Percentiles rank a stretch among this genome's conserved stretches.
These are phyloP conservation scores for Gobiocypris rarus DNA, from an alignment of 2,113 vertebrate species.

Conservation along the genomic window DNA sequence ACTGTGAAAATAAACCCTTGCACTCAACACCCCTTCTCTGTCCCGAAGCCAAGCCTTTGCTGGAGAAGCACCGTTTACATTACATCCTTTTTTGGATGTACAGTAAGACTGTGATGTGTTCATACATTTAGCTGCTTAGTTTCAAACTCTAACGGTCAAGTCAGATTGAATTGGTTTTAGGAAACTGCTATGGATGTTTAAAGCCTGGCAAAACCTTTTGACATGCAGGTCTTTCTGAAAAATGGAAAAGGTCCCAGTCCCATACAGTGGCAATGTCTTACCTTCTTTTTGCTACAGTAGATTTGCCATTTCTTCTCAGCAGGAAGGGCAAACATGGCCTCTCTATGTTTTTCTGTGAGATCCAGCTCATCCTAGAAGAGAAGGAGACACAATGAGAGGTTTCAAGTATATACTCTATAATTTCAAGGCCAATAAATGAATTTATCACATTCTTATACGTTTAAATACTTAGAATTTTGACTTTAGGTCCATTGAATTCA, in stretches of 20 bases:
- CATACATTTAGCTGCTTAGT: not conserved
- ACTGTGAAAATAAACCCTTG: slow-evolving; percentile 32
- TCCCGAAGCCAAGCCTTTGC: slow-evolving; percentile 7
- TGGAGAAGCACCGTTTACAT: slow-evolving; percentile 4
- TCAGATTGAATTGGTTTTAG: not conserved
- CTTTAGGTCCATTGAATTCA: not conserved
- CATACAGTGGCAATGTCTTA: slow-evolving; percentile 64
- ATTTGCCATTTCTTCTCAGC: slow-evolving; percentile 96
- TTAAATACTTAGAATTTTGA: not conserved
- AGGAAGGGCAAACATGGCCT: slow-evolving; percentile 92
- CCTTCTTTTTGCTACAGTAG: slow-evolving; percentile 94
- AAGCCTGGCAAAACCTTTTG: not conserved
- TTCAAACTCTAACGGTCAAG: not conserved
- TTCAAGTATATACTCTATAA: not conserved
- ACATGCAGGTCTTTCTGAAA: slow-evolving; percentile 2
- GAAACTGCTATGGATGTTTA: slow-evolving; percentile 6
- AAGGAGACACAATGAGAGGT: not conserved
- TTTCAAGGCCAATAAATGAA: not conserved
- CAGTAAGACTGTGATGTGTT: not conserved
- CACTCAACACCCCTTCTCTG: slow-evolving; percentile 16
- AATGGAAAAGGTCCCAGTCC: not conserved
- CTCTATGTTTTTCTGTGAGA: slow-evolving; percentile 89
- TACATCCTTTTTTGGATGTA: slow-evolving; percentile 10
- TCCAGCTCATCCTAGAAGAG: slow-evolving; percentile 89
- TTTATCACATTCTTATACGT: not conserved